phyloP scores from a whole-genome alignment of 2,888 invertebrate genomes.

The Dichetophora obliterata region DNA sequence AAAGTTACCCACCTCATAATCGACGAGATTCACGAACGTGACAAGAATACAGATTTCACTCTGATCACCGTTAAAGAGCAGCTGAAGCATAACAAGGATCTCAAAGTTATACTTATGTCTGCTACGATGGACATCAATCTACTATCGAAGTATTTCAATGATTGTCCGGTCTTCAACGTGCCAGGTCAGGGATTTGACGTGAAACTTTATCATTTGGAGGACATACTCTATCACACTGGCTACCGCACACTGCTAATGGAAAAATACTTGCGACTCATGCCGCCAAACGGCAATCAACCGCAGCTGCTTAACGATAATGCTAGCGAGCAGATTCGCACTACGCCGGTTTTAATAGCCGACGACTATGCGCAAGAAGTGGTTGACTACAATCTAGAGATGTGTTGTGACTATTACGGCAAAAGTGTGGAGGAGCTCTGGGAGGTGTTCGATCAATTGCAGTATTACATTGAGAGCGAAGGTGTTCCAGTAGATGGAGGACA shows the following conservation, averaged over 20 bases:
- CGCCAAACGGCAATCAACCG: slow-evolving; percentile 6
- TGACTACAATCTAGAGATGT: slow-evolving; percentile 67
- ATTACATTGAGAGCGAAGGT: slow-evolving; percentile 84
- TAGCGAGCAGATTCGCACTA: slow-evolving; percentile 1
- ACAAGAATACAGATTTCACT: slow-evolving; percentile 92
- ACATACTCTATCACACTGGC: slow-evolving; percentile 76
- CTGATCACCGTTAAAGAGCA: slow-evolving; percentile 86
- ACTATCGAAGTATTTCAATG: slow-evolving; percentile 86
- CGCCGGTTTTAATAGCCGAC: slow-evolving; percentile 51
- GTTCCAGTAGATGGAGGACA: slow-evolving; percentile 82
- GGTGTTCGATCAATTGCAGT: slow-evolving; percentile 80
- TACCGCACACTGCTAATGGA: slow-evolving; percentile 60
- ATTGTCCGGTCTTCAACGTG: slow-evolving; percentile 81
- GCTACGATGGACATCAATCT: slow-evolving; percentile 89
- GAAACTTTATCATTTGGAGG: slow-evolving; percentile 83
- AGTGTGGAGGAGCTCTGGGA: slow-evolving; percentile 72
- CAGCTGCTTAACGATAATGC: not conserved
- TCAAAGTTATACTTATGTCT: slow-evolving; percentile 93
- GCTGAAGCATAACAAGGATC: slow-evolving; percentile 77
- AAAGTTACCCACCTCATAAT: slow-evolving; percentile 83
- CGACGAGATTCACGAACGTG: slow-evolving; percentile 97
- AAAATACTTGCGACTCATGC: slow-evolving; percentile 54
- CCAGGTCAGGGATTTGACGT: slow-evolving; percentile 84
- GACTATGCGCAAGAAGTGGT: slow-evolving; percentile 71
- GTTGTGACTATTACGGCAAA: slow-evolving; percentile 42